These are phyloP conservation scores for Puntigrus tetrazona DNA, from an alignment of 2,113 vertebrate genomes.

Conservation along the genomic window DNA sequence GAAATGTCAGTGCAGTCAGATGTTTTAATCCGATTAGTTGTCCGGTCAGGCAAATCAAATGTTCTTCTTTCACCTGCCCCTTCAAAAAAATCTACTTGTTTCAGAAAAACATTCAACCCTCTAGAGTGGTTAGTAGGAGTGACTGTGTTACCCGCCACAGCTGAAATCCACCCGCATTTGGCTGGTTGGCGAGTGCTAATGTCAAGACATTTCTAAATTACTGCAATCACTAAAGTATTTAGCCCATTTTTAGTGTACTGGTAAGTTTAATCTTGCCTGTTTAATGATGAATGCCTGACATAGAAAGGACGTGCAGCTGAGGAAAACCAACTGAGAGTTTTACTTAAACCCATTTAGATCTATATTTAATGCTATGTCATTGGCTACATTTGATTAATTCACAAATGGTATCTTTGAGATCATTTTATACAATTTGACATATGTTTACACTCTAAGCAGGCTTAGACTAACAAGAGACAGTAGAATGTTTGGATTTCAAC, in stretches of 20 bases:
- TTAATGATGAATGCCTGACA: not conserved
- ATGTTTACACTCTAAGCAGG: not conserved
- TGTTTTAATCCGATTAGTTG: no score
- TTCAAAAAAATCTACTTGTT: no score
- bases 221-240: not conserved
- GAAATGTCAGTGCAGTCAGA: no score
- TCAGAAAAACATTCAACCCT: no score
- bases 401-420: not conserved
- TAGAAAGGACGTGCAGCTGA: not conserved
- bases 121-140: no score
- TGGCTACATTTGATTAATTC: not conserved
- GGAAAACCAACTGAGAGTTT: not conserved
- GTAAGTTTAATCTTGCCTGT: not conserved
- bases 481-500: not conserved
- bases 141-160: no score
- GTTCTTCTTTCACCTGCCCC: no score
- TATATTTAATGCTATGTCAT: not conserved
- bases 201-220: not conserved
- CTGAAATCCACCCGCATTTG: no score
- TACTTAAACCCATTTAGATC: not conserved
- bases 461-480: not conserved
- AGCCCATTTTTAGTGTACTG: slow-evolving; percentile 3
- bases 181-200: no score
- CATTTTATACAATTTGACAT: not conserved
- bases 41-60: no score